phyloP scores from a whole-genome alignment of 2,888 invertebrate species.

The Thereva nobilitata region DNA sequence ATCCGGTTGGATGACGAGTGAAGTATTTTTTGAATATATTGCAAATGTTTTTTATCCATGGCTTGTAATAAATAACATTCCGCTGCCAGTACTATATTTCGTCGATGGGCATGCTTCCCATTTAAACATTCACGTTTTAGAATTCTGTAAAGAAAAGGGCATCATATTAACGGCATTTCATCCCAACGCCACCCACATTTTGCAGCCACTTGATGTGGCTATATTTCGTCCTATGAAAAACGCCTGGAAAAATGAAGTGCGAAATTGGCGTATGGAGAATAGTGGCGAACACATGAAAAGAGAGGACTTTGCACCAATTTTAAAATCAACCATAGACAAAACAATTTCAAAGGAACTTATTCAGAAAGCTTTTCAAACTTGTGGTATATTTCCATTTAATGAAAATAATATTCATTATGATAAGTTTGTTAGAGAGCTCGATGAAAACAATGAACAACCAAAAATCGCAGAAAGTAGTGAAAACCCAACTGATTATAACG shows the following conservation, averaged over 20 bases:
- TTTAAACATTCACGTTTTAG: slow-evolving; percentile 50
- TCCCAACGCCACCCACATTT: slow-evolving; percentile 44
- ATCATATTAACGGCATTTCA: slow-evolving; percentile 50
- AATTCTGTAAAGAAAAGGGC: slow-evolving; percentile 52
- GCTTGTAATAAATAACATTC: slow-evolving; percentile 49
- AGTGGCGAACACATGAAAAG: too few species aligned
- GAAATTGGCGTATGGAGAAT: too few species aligned
- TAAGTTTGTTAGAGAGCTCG: too few species aligned
- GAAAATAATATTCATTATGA: too few species aligned
- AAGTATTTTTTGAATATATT: slow-evolving; percentile 54
- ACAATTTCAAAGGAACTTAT: too few species aligned
- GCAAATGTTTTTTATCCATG: slow-evolving; percentile 53
- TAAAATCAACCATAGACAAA: slow-evolving; percentile 19
- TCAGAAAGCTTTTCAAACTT: too few species aligned
- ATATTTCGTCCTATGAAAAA: slow-evolving; percentile 51
- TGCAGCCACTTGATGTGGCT: slow-evolving; percentile 54
- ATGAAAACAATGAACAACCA: too few species aligned
- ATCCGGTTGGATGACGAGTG: slow-evolving; percentile 56
- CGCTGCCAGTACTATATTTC: slow-evolving; percentile 52
- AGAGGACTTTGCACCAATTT: too few species aligned
- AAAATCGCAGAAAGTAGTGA: too few species aligned
- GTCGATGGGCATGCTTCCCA: slow-evolving; percentile 55
- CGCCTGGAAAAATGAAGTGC: slow-evolving; percentile 47
- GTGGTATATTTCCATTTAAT: too few species aligned
- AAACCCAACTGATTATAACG: too few species aligned